phyloP scores from a whole-genome alignment of 2,113 vertebrate genomes.

The Penelope pileata region DNA sequence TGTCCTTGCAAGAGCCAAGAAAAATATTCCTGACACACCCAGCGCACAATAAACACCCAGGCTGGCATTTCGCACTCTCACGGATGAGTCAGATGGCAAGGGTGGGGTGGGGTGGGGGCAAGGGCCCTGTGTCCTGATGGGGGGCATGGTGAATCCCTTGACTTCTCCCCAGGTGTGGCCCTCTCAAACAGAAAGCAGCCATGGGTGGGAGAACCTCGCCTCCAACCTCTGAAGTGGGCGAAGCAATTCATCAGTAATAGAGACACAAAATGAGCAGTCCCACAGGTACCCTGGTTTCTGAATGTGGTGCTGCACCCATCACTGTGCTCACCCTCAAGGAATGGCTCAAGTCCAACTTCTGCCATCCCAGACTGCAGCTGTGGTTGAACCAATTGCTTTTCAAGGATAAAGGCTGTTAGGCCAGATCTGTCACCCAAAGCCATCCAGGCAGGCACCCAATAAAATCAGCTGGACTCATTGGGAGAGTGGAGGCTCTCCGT shows the following conservation, averaged over 20 bases:
- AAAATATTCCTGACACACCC: not conserved
- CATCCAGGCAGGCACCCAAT: not conserved
- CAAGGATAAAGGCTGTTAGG: not conserved
- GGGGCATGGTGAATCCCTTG: not conserved
- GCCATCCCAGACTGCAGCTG: rapidly evolving
- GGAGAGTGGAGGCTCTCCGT: not conserved
- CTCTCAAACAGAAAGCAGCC: not conserved
- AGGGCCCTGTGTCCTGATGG: not conserved
- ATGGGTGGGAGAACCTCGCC: not conserved
- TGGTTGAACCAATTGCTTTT: not conserved
- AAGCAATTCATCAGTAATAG: not conserved
- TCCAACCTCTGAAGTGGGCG: not conserved
- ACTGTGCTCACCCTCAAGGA: not conserved
- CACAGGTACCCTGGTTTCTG: not conserved
- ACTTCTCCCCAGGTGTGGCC: not conserved
- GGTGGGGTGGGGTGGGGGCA: not conserved
- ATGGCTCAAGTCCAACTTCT: not conserved
- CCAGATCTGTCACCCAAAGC: not conserved
- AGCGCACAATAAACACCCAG: not conserved
- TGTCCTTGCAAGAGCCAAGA: not conserved
- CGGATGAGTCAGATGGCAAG: not conserved
- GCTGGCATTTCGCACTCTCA: not conserved
- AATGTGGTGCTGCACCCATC: rapidly evolving
- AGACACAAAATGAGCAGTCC: not conserved
- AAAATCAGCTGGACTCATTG: not conserved